These are phyloP conservation scores for Dermatemys mawii DNA, from an alignment of 2,113 vertebrate genomes.

Conservation along the genomic window DNA sequence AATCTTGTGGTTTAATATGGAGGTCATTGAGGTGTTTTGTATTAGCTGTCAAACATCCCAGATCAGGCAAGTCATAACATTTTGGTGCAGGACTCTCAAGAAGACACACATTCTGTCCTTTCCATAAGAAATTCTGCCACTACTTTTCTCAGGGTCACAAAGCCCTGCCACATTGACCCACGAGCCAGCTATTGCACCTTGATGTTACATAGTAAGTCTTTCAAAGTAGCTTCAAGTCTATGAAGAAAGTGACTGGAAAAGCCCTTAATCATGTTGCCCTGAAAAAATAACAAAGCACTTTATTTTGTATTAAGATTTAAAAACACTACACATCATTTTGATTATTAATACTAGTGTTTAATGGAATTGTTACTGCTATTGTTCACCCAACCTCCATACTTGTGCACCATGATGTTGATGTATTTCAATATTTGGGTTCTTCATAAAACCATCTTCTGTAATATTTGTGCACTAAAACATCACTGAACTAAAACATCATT, in stretches of 20 bases:
- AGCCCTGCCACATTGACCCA: not conserved
- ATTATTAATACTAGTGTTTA: not conserved
- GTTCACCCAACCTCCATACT: not conserved
- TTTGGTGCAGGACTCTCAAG: rapidly evolving
- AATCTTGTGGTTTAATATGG: not conserved
- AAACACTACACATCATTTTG: rapidly evolving
- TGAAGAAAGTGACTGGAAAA: not conserved
- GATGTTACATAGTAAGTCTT: not conserved
- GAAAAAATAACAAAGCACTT: not conserved
- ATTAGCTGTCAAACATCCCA: not conserved
- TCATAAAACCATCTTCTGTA: not conserved
- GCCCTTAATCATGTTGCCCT: not conserved
- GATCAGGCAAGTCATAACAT: not conserved
- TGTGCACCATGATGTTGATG: not conserved
- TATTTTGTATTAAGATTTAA: not conserved
- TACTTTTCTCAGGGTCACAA: not conserved
- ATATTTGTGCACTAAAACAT: not conserved
- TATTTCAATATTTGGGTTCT: not conserved
- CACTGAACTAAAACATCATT: not conserved
- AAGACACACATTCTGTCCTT: not conserved
- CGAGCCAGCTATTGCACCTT: not conserved
- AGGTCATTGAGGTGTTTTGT: not conserved
- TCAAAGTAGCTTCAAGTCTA: not conserved
- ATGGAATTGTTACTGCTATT: not conserved
- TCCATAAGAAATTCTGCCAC: not conserved